Conservation (phyloP, 2,888 invertebrate species). For the Dynastes grantii region DNA sequence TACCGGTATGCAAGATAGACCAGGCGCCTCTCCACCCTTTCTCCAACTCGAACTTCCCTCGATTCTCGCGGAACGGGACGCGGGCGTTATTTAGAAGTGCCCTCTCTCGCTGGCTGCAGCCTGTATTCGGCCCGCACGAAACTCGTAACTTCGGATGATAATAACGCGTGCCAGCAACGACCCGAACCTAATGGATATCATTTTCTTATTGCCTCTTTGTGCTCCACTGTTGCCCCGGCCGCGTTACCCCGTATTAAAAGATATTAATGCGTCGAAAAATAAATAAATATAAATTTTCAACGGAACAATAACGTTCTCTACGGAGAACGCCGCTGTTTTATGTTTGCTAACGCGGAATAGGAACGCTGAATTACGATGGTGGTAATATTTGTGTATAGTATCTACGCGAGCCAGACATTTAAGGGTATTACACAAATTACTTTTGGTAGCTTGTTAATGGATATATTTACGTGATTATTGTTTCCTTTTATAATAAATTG, state of each 20-base stretch:
- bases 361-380: slow-evolving; percentile 15
- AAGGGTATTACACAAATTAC: slow-evolving; percentile 10
- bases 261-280: slow-evolving; percentile 47
- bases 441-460: background rate
- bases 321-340: slow-evolving; percentile 38
- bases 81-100: slow-evolving; percentile 26
- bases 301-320: slow-evolving; percentile 39
- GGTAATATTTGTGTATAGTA: slow-evolving; percentile 11
- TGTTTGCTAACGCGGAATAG: slow-evolving; percentile 30
- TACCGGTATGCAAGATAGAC: background rate
- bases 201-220: slow-evolving; percentile 44
- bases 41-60: background rate
- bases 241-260: slow-evolving; percentile 43
- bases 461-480: slow-evolving; percentile 8
- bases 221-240: slow-evolving; percentile 40
- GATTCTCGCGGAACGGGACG: slow-evolving; percentile 26
- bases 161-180: slow-evolving; percentile 44
- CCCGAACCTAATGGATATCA: slow-evolving; percentile 45
- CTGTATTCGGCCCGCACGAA: slow-evolving; percentile 18
- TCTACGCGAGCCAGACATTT: slow-evolving; percentile 11
- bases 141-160: slow-evolving; percentile 45
- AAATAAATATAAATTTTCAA: slow-evolving; percentile 47
- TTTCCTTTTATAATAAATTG: no score
- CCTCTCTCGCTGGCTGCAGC: background rate
- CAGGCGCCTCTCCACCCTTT: background rate